Conservation (phyloP, 2,888 invertebrate genomes). For the Epiperipatus broadwayi region DNA sequence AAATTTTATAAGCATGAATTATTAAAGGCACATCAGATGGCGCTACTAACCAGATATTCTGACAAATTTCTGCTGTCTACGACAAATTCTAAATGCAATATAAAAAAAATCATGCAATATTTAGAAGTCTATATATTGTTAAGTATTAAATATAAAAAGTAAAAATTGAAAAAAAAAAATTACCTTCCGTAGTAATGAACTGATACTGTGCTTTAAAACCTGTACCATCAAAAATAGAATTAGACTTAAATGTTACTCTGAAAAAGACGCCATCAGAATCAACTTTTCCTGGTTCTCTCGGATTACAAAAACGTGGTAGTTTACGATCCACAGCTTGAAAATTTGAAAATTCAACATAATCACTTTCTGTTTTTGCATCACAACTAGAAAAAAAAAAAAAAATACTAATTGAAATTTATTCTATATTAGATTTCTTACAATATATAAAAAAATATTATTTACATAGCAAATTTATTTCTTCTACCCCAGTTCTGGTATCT, state of each 20-base stretch:
- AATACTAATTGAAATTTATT: not conserved
- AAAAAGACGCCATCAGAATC: constrained; percentile 78
- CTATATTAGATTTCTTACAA: not conserved
- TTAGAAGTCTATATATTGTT: too few species aligned
- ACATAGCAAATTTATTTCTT: not conserved
- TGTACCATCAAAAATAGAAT: constrained; percentile 75
- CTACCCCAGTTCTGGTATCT: not conserved
- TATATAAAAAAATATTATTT: not conserved
- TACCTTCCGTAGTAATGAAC: constrained; percentile 48
- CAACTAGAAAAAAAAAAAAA: constrained; percentile 43
- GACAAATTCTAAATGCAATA: too few species aligned
- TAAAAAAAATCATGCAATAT: too few species aligned
- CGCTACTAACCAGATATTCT: too few species aligned
- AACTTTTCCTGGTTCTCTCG: constrained; percentile 26
- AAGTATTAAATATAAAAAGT: too few species aligned
- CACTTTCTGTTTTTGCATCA: constrained; percentile 71
- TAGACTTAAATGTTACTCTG: constrained; percentile 79
- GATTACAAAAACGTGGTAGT: constrained; percentile 70
- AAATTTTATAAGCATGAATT: too few species aligned
- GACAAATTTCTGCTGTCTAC: too few species aligned
- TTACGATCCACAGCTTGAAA: constrained; percentile 73
- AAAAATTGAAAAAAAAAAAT: not conserved
- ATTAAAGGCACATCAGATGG: too few species aligned
- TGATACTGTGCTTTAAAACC: constrained; percentile 83
- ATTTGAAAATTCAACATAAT: constrained; percentile 91